Conservation (phyloP, 2,888 invertebrate species). For the Phengaris alcon region DNA sequence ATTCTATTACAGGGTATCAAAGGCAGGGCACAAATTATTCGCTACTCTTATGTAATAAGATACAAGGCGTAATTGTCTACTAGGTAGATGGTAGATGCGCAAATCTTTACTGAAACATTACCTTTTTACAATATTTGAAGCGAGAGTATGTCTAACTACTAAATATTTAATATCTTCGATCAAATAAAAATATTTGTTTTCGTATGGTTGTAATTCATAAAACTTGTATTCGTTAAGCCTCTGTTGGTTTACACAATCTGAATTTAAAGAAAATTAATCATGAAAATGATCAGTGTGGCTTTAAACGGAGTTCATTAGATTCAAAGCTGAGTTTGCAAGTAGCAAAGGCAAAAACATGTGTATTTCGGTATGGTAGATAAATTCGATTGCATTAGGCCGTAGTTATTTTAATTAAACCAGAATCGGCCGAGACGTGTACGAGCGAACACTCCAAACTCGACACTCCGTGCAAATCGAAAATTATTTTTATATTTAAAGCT, state of each 20-base stretch:
- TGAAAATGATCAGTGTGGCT: constrained; percentile 22
- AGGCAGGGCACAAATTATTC: constrained; percentile 22
- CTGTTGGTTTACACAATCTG: background rate
- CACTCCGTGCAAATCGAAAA: constrained; percentile 59
- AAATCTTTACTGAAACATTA: constrained; percentile 28
- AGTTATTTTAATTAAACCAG: constrained; percentile 35
- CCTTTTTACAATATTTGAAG: constrained; percentile 26
- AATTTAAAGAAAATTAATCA: background rate
- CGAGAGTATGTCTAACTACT: constrained; percentile 24
- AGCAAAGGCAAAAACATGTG: constrained; percentile 30
- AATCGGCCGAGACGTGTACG: constrained; percentile 60
- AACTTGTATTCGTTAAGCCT: background rate
- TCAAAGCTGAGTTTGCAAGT: constrained; percentile 29
- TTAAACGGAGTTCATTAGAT: constrained; percentile 14
- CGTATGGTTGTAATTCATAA: background rate
- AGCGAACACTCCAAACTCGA: constrained; percentile 59
- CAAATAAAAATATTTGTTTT: constrained; percentile 20
- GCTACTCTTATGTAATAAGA: constrained; percentile 23
- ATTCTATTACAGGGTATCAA: constrained; percentile 25
- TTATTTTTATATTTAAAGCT: constrained; percentile 74
- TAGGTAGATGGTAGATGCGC: constrained; percentile 23
- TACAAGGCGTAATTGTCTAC: constrained; percentile 27
- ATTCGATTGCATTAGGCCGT: constrained; percentile 37
- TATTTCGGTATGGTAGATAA: constrained; percentile 30
- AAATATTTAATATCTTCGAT: constrained; percentile 22